Evolutionary conservation across 2,113 vertebrate species (phyloP).

Genomic region (Origma solitaria): DNA sequence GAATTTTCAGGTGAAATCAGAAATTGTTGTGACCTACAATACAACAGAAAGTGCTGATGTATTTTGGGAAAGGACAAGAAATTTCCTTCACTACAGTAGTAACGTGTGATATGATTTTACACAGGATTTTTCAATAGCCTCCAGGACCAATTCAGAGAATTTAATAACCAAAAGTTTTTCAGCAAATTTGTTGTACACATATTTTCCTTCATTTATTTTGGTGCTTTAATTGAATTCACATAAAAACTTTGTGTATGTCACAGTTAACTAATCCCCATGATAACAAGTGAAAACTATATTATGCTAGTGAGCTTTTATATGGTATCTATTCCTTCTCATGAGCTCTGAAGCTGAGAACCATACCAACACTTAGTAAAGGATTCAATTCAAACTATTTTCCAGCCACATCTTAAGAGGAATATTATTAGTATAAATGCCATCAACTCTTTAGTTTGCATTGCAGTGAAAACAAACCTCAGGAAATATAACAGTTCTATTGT

Average conservation of each 20-base stretch:
- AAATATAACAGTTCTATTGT: neutral
- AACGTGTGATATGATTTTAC: neutral
- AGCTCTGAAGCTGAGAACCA: neutral
- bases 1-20: neutral
- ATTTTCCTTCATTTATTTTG: neutral
- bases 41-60: rapidly evolving
- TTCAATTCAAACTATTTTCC: neutral
- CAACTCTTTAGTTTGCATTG: neutral
- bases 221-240: neutral
- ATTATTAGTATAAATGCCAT: neutral
- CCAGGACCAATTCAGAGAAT: neutral
- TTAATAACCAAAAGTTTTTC: neutral
- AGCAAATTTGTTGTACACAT: neutral
- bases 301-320: neutral
- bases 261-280: neutral
- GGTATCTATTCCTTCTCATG: neutral
- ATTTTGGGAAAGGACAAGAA: neutral
- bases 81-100: neutral
- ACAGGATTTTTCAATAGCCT: neutral
- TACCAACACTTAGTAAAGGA: neutral
- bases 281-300: neutral
- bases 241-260: neutral
- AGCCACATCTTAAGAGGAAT: neutral
- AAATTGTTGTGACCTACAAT: neutral
- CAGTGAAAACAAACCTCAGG: neutral